Percentiles rank a stretch among this genome's conserved stretches.
Conservation (phyloP, 2,113 vertebrate genomes). For the Lampris megalopsis region DNA sequence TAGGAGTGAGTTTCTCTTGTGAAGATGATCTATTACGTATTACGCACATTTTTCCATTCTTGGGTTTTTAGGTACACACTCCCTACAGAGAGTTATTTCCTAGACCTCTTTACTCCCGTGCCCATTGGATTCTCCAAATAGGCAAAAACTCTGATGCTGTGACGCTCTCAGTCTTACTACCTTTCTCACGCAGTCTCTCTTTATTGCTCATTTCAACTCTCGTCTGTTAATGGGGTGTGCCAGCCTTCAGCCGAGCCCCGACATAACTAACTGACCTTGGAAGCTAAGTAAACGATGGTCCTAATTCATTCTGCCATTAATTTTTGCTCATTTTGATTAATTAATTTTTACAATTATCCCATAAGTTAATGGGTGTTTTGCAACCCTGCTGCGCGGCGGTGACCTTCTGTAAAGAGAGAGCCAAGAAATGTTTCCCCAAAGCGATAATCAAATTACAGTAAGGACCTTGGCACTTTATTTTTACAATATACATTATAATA, state of each 20-base stretch:
- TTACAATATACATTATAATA: conserved; percentile 18
- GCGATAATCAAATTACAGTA: conserved; percentile 41
- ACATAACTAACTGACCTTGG: conserved; percentile 29
- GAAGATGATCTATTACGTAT: too few species aligned
- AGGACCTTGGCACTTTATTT: conserved; percentile 33
- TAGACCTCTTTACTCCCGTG: neutral
- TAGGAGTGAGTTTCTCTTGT: too few species aligned
- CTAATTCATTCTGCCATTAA: conserved; percentile 27
- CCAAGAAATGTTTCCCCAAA: conserved; percentile 36
- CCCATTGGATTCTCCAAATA: neutral
- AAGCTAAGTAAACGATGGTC: neutral
- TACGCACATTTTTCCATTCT: too few species aligned
- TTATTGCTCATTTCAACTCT: neutral
- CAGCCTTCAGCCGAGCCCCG: conserved; percentile 14
- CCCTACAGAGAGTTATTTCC: neutral
- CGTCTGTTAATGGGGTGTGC: neutral
- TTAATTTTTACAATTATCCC: conserved; percentile 18
- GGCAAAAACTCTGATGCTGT: too few species aligned
- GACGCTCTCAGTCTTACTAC: too few species aligned
- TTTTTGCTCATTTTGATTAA: conserved; percentile 46
- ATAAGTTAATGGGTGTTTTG: conserved; percentile 35
- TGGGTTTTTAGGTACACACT: too few species aligned
- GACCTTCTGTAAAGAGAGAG: conserved; percentile 28
- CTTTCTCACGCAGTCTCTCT: too few species aligned
- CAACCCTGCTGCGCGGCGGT: conserved; percentile 22